Base-by-base conservation (phyloP, 1,140 invertebrate genomes). In the Scaptomyza hsui region DNA sequence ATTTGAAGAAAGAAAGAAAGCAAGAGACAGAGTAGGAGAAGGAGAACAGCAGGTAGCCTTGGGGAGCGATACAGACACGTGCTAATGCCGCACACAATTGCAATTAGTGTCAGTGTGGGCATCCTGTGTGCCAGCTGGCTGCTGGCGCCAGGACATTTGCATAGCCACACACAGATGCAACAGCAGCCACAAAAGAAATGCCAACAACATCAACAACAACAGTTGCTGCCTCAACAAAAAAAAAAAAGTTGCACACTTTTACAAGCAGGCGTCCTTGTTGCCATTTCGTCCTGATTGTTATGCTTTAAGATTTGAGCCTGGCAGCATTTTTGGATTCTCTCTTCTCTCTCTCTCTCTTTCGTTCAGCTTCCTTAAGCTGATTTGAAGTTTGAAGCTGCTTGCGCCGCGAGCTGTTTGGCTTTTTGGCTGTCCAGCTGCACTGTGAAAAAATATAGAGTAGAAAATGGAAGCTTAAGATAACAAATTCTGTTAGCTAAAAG, bases 11-110 rank as follows among this genome's bases (percentile, higher is more conserved):
- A 29, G 26, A 29, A 29, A 60, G 37, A 24, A 0, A 15, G 10
- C 16, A 2, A 7, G 15, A 42, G 12, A 12, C 6, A 37, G 10
- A 32, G n/a, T 0, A 9, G 12, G 4, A 12, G 12, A 4, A 16
- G 16, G 57, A 35, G 12, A n/a, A 16, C 29, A 29, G 4, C 13
- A 12, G 37, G 48, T 60, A 49, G 62, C 68, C 62, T 7, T 24
- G 15, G 61, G 68, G 52, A 59, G 47, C 53, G 62, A 72, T 67
- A 72, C 68, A 65, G 69, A 72, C 69, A 72, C 69, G 57, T 73
- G 61, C 81, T 81, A 85, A 86, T 86, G 81, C 77, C 73, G 77
- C 81, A 86, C 73, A 86, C 81, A 86, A 86, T 86, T 86, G 81
- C 81, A 86, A 88, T 86, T 86, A 86, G 81, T 86, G 81, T 86